Percentiles rank a stretch among this genome's conserved stretches.
Evolutionary conservation across 2,113 vertebrate species (phyloP).

Genomic region (Calcarius ornatus): DNA sequence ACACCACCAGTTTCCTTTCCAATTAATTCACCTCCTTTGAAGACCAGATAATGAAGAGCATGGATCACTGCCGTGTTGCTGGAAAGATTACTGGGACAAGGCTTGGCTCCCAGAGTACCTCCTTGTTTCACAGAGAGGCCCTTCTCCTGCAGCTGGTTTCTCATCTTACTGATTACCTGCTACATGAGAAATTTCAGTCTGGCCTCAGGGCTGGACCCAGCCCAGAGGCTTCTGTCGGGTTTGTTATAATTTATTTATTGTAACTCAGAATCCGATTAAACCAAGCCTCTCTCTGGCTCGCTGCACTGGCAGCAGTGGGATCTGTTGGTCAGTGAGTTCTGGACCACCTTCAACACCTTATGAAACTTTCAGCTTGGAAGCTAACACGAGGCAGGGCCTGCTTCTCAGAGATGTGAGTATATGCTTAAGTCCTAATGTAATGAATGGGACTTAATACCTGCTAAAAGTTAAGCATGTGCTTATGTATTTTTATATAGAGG

Average conservation of each 20-base stretch:
- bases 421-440: not conserved
- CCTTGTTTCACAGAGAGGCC: constrained; percentile 25
- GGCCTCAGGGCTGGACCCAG: constrained; percentile 30
- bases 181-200: constrained; percentile 63
- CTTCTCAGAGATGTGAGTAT: not conserved
- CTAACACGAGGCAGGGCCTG: not conserved
- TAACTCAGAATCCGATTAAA: constrained; percentile 44
- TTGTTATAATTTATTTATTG: constrained; percentile 60
- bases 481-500: not conserved
- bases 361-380: constrained; percentile 33
- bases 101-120: constrained; percentile 3
- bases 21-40: not conserved
- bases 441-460: constrained; percentile 47
- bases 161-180: constrained; percentile 67
- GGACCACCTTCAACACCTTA: constrained; percentile 57
- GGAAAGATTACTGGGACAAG: not conserved
- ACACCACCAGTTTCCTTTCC: not conserved
- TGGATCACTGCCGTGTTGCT: not conserved
- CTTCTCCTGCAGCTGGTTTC: constrained; percentile 37
- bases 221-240: constrained; percentile 54
- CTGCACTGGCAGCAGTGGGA: constrained; percentile 6
- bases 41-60: not conserved
- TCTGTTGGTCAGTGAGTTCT: not conserved
- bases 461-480: constrained; percentile 40
- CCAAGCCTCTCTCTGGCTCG: constrained; percentile 22